Evolutionary conservation across 2,888 invertebrate genomes (phyloP).

Genomic region (Pogonocherus hispidulus): DNA sequence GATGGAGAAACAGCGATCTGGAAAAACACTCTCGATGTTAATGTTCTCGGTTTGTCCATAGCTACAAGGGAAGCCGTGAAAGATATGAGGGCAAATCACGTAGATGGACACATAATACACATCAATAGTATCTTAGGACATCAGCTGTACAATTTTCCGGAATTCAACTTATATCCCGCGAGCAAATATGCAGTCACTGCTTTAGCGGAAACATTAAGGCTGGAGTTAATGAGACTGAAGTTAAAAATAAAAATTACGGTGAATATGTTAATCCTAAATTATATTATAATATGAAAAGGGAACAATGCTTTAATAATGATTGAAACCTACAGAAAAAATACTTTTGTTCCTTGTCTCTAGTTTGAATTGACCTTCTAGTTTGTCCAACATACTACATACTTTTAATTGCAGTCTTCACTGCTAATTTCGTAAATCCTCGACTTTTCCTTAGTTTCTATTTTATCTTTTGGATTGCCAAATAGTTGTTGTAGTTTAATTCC

Average conservation of each 20-base stretch:
- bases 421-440: too few species aligned
- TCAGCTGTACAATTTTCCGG: constrained; percentile 44
- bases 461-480: too few species aligned
- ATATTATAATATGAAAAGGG: too few species aligned
- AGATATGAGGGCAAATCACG: constrained; percentile 50
- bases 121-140: constrained; percentile 34
- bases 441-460: too few species aligned
- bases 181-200: constrained; percentile 43
- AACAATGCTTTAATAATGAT: too few species aligned
- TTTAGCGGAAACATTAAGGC: constrained; percentile 37
- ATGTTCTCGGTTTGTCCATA: constrained; percentile 42
- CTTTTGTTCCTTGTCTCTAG: too few species aligned
- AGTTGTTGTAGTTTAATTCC: too few species aligned
- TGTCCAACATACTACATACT: too few species aligned
- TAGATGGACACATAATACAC: constrained; percentile 57
- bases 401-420: too few species aligned
- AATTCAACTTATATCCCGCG: constrained; percentile 44
- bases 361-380: too few species aligned
- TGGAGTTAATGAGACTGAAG: constrained; percentile 30
- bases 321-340: too few species aligned
- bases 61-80: constrained; percentile 54
- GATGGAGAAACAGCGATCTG: constrained; percentile 51
- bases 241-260: constrained; percentile 44
- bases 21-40: constrained; percentile 43
- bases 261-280: constrained; percentile 12